Percentiles rank a stretch among this genome's conserved stretches.
Conservation (phyloP, 1,140 invertebrate species). For the Onthophagus taurus region DNA sequence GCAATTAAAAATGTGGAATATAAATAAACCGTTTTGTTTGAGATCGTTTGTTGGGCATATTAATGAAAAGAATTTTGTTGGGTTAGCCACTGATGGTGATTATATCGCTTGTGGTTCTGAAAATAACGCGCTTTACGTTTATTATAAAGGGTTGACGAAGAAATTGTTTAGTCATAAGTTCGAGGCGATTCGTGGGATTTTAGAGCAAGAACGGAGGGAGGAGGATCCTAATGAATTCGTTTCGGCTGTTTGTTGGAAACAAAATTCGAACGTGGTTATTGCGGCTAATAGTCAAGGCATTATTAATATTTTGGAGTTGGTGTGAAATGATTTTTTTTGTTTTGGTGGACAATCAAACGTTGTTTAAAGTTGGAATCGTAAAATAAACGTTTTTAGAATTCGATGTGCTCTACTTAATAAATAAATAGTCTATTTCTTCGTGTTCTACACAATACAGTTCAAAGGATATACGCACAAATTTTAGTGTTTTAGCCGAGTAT, state of each 20-base stretch:
- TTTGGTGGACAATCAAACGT: too few relatives aligned
- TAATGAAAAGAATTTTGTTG: conserved; percentile 97
- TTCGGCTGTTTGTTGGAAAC: conserved; percentile 90
- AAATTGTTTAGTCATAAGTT: conserved; percentile 85
- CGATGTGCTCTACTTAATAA: too few relatives aligned
- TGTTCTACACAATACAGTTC: too few relatives aligned
- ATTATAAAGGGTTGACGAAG: conserved; percentile 84
- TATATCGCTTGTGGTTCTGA: conserved; percentile 94
- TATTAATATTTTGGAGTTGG: conserved; percentile 77
- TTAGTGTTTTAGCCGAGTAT: too few relatives aligned
- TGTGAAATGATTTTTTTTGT: conserved; percentile 37
- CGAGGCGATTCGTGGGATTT: conserved; percentile 69
- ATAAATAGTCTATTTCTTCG: too few relatives aligned
- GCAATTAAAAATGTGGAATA: conserved; percentile 88
- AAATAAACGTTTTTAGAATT: too few relatives aligned
- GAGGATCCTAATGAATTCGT: conserved; percentile 91
- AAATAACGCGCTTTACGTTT: conserved; percentile 90
- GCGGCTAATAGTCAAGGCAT: conserved; percentile 93
- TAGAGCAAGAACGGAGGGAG: conserved; percentile 66
- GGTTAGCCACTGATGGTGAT: conserved; percentile 88
- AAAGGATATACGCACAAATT: too few relatives aligned
- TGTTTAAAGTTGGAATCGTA: too few relatives aligned
- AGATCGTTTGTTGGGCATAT: conserved; percentile 86
- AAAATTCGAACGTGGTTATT: conserved; percentile 79
- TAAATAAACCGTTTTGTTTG: conserved; percentile 68